Conservation (phyloP, 2,113 vertebrate species). For the Plecturocebus donacophilus region DNA sequence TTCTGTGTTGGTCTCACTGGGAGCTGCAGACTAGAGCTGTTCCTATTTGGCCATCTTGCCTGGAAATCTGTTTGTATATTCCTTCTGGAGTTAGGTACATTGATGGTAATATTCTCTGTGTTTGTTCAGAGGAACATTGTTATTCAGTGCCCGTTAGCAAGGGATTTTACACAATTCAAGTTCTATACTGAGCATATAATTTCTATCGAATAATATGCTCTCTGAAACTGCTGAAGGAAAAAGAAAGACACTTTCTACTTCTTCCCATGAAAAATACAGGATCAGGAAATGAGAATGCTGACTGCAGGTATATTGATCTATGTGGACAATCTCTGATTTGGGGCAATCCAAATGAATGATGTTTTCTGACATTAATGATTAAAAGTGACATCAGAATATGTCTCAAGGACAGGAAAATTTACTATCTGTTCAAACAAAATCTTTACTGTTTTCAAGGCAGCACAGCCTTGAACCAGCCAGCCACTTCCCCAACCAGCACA, state of each 20-base stretch:
- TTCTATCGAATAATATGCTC: conserved; percentile 40
- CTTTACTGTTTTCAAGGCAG: neutral
- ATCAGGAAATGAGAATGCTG: neutral
- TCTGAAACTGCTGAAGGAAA: conserved; percentile 44
- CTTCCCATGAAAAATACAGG: neutral
- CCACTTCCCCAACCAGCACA: neutral
- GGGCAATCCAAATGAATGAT: neutral
- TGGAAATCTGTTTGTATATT: neutral
- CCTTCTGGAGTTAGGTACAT: conserved; percentile 56
- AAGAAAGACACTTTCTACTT: neutral
- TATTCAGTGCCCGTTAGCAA: conserved; percentile 30
- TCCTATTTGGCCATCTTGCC: too few relatives aligned
- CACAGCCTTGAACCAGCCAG: neutral
- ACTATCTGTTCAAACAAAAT: neutral
- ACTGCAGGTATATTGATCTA: neutral
- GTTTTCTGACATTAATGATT: neutral
- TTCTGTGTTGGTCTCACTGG: too few relatives aligned
- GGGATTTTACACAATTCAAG: conserved; percentile 43
- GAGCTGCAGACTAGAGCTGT: too few relatives aligned
- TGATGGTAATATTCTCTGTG: conserved; percentile 27
- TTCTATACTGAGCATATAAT: conserved; percentile 55
- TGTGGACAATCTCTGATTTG: neutral
- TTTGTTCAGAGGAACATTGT: conserved; percentile 55
- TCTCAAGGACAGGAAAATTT: neutral
- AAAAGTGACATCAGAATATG: neutral